Conservation (phyloP, 2,797 vertebrate species). For the Hephaestus fuliginosus region DNA sequence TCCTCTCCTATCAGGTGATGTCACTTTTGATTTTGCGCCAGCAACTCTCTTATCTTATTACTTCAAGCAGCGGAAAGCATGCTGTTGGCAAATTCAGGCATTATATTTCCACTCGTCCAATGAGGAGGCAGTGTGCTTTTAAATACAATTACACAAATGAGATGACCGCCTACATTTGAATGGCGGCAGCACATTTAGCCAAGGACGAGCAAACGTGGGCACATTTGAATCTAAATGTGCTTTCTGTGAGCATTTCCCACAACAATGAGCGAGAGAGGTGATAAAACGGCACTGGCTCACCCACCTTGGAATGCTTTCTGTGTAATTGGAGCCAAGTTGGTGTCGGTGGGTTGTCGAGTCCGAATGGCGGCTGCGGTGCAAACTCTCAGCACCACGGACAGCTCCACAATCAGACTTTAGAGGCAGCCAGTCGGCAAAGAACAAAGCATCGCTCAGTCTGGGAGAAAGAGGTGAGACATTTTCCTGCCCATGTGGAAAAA, state of each 20-base stretch:
- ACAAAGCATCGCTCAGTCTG: neutral
- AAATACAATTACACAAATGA: conserved; percentile 78
- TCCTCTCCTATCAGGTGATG: conserved; percentile 66
- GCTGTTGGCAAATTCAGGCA: conserved; percentile 56
- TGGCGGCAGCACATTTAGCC: conserved; percentile 21
- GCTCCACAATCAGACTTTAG: conserved; percentile 12
- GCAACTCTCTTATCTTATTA: conserved; percentile 77
- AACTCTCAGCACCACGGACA: conserved; percentile 51
- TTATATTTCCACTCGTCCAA: conserved; percentile 58
- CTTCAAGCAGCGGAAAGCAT: conserved; percentile 50
- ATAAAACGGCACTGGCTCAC: conserved; percentile 50
- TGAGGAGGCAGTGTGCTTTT: conserved; percentile 64
- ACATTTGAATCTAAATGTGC: conserved; percentile 57
- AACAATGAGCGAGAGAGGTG: conserved; percentile 46
- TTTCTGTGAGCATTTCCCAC: conserved; percentile 39
- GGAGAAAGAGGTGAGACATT: neutral
- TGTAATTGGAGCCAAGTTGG: conserved; percentile 51
- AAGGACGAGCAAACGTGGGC: conserved; percentile 56
- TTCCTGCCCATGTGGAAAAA: neutral
- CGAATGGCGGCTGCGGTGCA: conserved; percentile 12
- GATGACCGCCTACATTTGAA: conserved; percentile 49
- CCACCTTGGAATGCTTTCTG: conserved; percentile 31
- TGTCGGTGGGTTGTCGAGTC: conserved; percentile 22
- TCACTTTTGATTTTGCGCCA: conserved; percentile 74
- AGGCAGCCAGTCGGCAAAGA: neutral